phyloP scores from a whole-genome alignment of 2,797 vertebrate species.

The Hydrolagus colliei region DNA sequence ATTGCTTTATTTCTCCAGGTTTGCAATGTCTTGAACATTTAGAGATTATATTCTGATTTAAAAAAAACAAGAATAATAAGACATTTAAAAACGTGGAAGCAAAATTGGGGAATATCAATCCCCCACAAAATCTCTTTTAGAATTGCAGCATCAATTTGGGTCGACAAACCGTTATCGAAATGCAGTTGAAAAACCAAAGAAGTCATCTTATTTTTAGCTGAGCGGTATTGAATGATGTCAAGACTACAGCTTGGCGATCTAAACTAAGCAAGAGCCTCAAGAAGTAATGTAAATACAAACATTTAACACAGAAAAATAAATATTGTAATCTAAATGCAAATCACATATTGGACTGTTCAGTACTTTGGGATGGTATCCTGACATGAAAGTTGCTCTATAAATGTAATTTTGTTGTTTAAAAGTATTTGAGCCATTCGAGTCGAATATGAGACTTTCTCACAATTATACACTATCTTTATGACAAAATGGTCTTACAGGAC shows the following conservation, averaged over 20 bases:
- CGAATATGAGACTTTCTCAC: no score
- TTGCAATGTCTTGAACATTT: constrained; percentile 69
- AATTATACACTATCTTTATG: no score
- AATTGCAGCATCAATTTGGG: neutral
- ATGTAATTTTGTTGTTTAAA: no score
- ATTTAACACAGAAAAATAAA: neutral
- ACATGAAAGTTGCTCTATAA: no score
- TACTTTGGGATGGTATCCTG: no score
- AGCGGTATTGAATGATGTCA: neutral
- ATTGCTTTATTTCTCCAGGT: constrained; percentile 76
- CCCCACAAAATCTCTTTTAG: neutral
- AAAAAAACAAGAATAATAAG: constrained; percentile 21
- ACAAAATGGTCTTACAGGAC: no score
- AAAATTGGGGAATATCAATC: neutral
- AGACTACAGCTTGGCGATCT: neutral
- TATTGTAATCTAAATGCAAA: neutral
- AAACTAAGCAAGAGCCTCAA: neutral
- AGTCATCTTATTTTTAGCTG: neutral
- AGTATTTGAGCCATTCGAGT: no score
- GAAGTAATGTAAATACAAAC: neutral
- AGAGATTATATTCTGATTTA: constrained; percentile 60
- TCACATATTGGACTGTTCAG: neutral
- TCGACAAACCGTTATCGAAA: neutral
- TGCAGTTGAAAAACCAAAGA: neutral
- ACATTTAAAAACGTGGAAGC: neutral